A percentile compares a stretch with the other conserved stretches of the same genome.
These are phyloP conservation scores for Lethenteron reissneri DNA, from an alignment of 2,113 vertebrate species.

Conservation along the genomic window DNA sequence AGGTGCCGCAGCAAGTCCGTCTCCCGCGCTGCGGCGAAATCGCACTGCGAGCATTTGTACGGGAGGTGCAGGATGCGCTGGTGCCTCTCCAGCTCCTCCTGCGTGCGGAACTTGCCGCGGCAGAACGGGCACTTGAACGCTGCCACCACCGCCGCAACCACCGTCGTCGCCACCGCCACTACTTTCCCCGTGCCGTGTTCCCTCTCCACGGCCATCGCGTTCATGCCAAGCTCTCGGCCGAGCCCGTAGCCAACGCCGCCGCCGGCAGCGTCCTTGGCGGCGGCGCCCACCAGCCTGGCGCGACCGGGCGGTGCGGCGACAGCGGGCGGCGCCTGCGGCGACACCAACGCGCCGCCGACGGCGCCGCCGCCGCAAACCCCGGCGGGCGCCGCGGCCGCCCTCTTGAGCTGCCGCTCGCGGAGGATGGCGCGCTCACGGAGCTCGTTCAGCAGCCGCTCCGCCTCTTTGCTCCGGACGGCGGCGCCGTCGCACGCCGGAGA, in stretches of 20 bases:
- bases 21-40: constrained; percentile 84
- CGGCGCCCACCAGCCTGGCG: too few relatives aligned
- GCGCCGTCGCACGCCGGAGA: neutral
- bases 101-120: constrained; percentile 97
- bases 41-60: constrained; percentile 92
- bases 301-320: too few relatives aligned
- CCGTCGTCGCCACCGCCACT: too few relatives aligned
- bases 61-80: constrained; percentile 96
- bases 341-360: too few relatives aligned
- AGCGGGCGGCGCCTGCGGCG: too few relatives aligned
- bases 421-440: constrained; percentile 85
- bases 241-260: too few relatives aligned
- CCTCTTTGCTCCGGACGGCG: too few relatives aligned
- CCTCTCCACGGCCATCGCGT: too few relatives aligned
- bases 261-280: too few relatives aligned
- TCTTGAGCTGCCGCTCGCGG: constrained; percentile 81
- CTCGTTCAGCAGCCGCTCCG: constrained; percentile 51
- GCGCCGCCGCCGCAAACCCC: too few relatives aligned
- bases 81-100: constrained; percentile 82
- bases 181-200: too few relatives aligned
- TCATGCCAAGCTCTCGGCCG: too few relatives aligned
- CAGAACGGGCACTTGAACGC: constrained; percentile 94
- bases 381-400: constrained; percentile 9
- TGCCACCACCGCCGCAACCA: constrained; percentile 26
- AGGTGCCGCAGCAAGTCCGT: constrained; percentile 91